Percentiles rank a stretch among this genome's conserved stretches.
Conservation (phyloP, 1,140 invertebrate species). For the Monochamus saltuarius region DNA sequence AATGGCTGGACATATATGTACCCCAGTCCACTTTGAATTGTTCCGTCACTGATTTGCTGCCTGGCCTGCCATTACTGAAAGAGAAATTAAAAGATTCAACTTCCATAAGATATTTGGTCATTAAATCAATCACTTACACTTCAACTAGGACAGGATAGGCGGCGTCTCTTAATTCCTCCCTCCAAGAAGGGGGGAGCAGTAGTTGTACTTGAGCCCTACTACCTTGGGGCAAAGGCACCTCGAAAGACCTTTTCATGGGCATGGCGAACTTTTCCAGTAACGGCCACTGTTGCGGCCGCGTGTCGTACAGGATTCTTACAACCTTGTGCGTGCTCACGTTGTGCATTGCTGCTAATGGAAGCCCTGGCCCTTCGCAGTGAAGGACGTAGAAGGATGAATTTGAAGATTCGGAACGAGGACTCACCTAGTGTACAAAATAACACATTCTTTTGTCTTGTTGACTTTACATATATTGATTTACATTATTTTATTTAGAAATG, state of each 20-base stretch:
- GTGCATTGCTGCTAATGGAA: constrained; percentile 77
- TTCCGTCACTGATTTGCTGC: constrained; percentile 82
- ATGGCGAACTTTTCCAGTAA: constrained; percentile 70
- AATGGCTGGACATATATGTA: constrained; percentile 88
- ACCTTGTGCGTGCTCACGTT: constrained; percentile 68
- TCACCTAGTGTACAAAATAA: constrained; percentile 12
- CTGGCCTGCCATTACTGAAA: constrained; percentile 84
- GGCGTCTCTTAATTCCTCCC: constrained; percentile 78
- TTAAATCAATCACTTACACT: constrained; percentile 63
- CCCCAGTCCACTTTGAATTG: constrained; percentile 87
- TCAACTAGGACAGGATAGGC: constrained; percentile 82
- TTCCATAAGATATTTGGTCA: too few relatives aligned
- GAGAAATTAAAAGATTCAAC: constrained; percentile 15
- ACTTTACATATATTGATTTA: too few relatives aligned
- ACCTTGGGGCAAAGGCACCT: constrained; percentile 75
- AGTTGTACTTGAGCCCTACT: constrained; percentile 76
- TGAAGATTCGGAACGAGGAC: constrained; percentile 29
- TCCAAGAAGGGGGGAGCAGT: constrained; percentile 78
- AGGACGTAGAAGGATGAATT: constrained; percentile 72
- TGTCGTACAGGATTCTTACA: constrained; percentile 73
- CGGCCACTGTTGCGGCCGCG: constrained; percentile 64
- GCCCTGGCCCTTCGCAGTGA: constrained; percentile 75
- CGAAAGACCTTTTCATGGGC: constrained; percentile 72
- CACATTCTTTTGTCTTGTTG: too few relatives aligned
- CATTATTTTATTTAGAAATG: too few relatives aligned